Evolutionary conservation across 1,140 invertebrate species (phyloP), one percentile per base, ranked within the genome.

Genomic region (Coptotermes formosanus): DNA sequence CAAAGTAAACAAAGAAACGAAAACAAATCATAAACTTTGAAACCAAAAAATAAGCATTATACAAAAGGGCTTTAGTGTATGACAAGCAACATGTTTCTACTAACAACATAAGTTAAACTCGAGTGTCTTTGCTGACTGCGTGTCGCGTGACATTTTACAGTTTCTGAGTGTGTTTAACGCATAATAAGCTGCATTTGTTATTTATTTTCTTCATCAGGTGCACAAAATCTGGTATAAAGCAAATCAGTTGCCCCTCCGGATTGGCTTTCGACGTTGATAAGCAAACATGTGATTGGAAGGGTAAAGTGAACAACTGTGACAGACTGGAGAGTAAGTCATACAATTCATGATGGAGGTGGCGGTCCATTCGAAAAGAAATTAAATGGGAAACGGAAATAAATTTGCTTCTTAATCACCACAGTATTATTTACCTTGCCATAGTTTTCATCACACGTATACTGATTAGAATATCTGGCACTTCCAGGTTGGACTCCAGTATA

Each of bases 201-300:
- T 81, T 69, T 85, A 81, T 38, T 83, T 86, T 86, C 82, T 85
- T 83, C 59, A 84, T 86, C 93, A 97, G 96, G 96, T 97, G 96
- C 94, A 97, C 96, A 93, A 96, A 95, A 93, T 96, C 96, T 93
- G 96, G 96, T 94, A 94, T 97, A 93, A 96, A 96, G 95, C 95
- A 96, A 95, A 97, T 98, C 93, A 96, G 96, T 92, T 98, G 97
- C 92, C 97, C 97, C 90, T 96, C 96, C 91, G 97, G 97, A 93
- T 94, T 98, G 93, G 96, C 96, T 93, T 98, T 98, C 94, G 97
- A 98, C 94, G 95, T 98, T 93, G 95, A 97, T 93, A 97, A 97
- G 94, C 97, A 98, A 93, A 98, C 97, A 92, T 98, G 97, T 93
- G 97, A 98, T 94, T 98, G 97, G 97, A 98, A 97, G 94, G 96